These are phyloP conservation scores for Myotis planiceps DNA, from an alignment of 2,797 vertebrate species.

Conservation along the genomic window DNA sequence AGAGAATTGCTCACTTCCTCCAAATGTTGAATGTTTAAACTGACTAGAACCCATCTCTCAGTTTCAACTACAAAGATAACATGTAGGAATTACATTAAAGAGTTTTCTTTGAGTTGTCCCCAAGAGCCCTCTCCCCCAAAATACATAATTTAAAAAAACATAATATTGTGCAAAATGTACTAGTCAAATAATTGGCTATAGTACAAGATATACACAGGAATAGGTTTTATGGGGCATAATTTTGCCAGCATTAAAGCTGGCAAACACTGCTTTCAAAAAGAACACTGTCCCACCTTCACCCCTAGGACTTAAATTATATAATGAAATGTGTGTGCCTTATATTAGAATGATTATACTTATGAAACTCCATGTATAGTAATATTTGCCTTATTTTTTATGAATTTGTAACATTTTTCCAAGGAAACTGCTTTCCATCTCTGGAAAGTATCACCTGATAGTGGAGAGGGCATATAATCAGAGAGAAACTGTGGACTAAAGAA, in stretches of 20 bases:
- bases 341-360: background rate
- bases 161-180: background rate
- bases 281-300: background rate
- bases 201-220: background rate
- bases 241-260: background rate
- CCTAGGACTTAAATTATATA: background rate
- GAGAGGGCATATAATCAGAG: background rate
- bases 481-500: background rate
- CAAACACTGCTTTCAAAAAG: background rate
- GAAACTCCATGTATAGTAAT: background rate
- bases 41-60: background rate
- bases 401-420: background rate
- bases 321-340: slow-evolving; percentile 2
- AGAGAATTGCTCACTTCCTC: background rate
- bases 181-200: background rate
- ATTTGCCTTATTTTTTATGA: slow-evolving; percentile 27
- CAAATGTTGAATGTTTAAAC: background rate
- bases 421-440: slow-evolving; percentile 3
- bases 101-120: background rate
- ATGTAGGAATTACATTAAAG: background rate
- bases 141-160: slow-evolving; percentile 23
- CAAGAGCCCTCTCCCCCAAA: background rate
- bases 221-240: background rate
- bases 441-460: background rate
- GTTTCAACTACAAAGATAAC: background rate